Base-by-base conservation (phyloP, 2,113 vertebrate species). In the Perognathus longimembris region DNA sequence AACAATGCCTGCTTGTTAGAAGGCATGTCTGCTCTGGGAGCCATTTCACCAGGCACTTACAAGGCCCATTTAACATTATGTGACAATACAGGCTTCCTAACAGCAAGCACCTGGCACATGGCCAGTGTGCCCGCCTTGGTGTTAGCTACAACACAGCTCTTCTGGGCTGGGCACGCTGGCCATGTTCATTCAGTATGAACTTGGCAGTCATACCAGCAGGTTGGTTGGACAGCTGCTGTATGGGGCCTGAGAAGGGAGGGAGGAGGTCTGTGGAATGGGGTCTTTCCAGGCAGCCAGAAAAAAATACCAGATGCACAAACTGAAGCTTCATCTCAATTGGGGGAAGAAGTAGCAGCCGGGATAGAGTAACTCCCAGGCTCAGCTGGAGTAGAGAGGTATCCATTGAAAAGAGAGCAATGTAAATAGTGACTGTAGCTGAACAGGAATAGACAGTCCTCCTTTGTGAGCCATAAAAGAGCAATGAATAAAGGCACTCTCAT, bases 11-110 rank as follows among this genome's bases (percentile, higher is more conserved):
- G 79, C 92, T 88, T 87, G 71, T 95, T 86, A 88, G 82, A 76
- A 88, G 90, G 83, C 26, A 28, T 83, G 59, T 94, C 94, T 95
- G 77, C 80, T 85, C 30, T 59, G 93, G 91, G 84, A 92, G 77
- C 80, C 81, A 57, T 88, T 94, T 93, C 81, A 36, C 73, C 50
- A 90, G 91, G 91, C 74, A 89, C 84, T 96, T 85, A 88, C 86
- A 89, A 94, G 94, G 90, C 80, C 94, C 92, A 92, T 92, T 96
- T 94, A 87, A 93, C 93, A 91, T 93, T 95, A 89, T 89, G 67
- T 85, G 91, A 96, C 94, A 96, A 71, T 94, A 59, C 74, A 80
- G 76, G 86, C 77, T 95, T 93, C 92, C 84, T 80, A 69, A 75
- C 93, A 88, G 90, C 34, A 20, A 95, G 95, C 17, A 20, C 74